These are phyloP conservation scores for Thalassophryne amazonica DNA, from an alignment of 2,797 vertebrate genomes.

Conservation along the genomic window DNA sequence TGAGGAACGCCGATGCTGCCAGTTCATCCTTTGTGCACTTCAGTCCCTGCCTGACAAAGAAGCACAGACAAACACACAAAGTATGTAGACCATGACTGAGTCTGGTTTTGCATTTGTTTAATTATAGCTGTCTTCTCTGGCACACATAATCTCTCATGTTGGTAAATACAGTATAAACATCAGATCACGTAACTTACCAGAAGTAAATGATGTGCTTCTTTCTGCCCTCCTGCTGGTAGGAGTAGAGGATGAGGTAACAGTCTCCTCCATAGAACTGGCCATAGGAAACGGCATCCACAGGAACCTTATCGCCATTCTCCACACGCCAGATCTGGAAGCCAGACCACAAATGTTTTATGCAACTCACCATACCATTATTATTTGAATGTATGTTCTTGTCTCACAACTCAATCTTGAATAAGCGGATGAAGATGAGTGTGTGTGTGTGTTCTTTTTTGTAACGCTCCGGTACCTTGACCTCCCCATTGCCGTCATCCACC, in stretches of 20 bases:
- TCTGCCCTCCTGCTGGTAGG: slow-evolving; percentile 60
- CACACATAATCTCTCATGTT: no score
- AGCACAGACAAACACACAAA: slow-evolving; percentile 22
- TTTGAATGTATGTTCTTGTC: not conserved
- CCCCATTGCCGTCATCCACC: slow-evolving; percentile 82
- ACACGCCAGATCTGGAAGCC: slow-evolving; percentile 76
- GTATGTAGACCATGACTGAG: not conserved
- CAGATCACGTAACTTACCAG: no score
- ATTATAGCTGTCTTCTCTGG: no score
- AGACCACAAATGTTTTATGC: not conserved
- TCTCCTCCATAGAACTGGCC: slow-evolving; percentile 82
- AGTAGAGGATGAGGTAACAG: slow-evolving; percentile 84
- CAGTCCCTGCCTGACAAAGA: slow-evolving; percentile 76
- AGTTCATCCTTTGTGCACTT: slow-evolving; percentile 80
- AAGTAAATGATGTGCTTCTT: slow-evolving; percentile 82
- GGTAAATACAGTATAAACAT: no score
- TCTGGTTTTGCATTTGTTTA: not conserved
- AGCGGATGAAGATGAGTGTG: no score
- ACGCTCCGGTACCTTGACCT: slow-evolving; percentile 63
- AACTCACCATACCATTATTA: no score
- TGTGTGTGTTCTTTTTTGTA: not conserved
- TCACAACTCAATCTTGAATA: no score
- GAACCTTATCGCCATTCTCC: slow-evolving; percentile 60
- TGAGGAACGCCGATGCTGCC: slow-evolving; percentile 77
- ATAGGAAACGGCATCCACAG: slow-evolving; percentile 64